phyloP scores from a whole-genome alignment of 2,888 invertebrate species.

The Pollenia amentaria region DNA sequence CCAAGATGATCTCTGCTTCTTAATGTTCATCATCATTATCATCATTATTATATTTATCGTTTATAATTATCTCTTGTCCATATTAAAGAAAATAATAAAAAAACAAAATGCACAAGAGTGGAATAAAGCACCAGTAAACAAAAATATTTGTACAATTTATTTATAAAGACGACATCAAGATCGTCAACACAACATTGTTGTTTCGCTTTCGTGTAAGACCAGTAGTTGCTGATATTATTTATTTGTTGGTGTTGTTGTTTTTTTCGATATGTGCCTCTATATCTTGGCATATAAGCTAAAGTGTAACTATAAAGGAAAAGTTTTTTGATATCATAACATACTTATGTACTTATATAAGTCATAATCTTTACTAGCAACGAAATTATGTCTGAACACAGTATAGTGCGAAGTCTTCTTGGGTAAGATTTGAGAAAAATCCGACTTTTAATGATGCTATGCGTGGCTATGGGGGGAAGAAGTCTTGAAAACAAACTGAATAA shows the following conservation, averaged over 20 bases:
- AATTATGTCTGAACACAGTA: slow-evolving; percentile 32
- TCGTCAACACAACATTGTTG: slow-evolving; percentile 70
- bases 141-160: slow-evolving; percentile 54
- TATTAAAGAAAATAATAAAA: slow-evolving; percentile 22
- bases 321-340: slow-evolving; percentile 20
- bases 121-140: slow-evolving; percentile 46
- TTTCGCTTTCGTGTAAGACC: slow-evolving; percentile 74
- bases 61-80: slow-evolving; percentile 68
- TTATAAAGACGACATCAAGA: slow-evolving; percentile 69
- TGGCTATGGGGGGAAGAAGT: neutral
- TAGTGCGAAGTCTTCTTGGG: neutral
- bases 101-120: slow-evolving; percentile 15
- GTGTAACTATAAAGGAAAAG: slow-evolving; percentile 23
- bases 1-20: slow-evolving; percentile 50
- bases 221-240: slow-evolving; percentile 73
- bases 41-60: slow-evolving; percentile 73
- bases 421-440: neutral
- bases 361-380: slow-evolving; percentile 62
- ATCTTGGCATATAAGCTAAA: slow-evolving; percentile 10
- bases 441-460: neutral
- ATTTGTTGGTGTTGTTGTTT: slow-evolving; percentile 59
- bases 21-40: slow-evolving; percentile 58
- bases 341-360: slow-evolving; percentile 31
- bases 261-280: slow-evolving; percentile 21
- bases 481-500: too few species aligned